Percentiles rank a stretch among this genome's conserved stretches.
phyloP scores from a whole-genome alignment of 2,797 vertebrate species.

The Limosa lapponica region DNA sequence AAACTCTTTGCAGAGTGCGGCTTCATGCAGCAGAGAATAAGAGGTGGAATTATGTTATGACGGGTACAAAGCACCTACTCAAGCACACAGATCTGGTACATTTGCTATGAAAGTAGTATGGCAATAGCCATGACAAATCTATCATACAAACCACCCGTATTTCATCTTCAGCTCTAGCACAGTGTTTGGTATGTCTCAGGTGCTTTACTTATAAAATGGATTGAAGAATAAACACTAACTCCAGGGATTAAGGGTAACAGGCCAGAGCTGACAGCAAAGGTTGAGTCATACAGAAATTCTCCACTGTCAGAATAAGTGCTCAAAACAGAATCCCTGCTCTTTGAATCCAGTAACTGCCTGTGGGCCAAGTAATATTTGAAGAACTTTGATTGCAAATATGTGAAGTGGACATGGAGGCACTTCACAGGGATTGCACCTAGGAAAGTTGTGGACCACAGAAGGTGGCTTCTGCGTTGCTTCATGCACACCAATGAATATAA shows the following conservation, averaged over 20 bases:
- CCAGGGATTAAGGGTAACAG: not conserved
- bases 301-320: not conserved
- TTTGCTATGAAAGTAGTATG: not conserved
- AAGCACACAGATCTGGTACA: not conserved
- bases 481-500: not conserved
- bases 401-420: not conserved
- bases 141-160: fast-evolving
- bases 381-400: not conserved
- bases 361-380: not conserved
- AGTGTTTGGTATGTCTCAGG: not conserved
- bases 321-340: not conserved
- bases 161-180: not conserved
- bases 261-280: not conserved
- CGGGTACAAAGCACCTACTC: not conserved
- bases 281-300: not conserved
- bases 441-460: not conserved
- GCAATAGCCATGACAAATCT: not conserved
- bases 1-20: not conserved
- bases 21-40: not conserved
- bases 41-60: not conserved
- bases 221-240: not conserved
- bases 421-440: not conserved
- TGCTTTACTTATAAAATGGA: not conserved
- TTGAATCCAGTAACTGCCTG: not conserved
- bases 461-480: not conserved